Evolutionary conservation across 2,113 vertebrate genomes (phyloP).

Genomic region (Leuciscus idus): DNA sequence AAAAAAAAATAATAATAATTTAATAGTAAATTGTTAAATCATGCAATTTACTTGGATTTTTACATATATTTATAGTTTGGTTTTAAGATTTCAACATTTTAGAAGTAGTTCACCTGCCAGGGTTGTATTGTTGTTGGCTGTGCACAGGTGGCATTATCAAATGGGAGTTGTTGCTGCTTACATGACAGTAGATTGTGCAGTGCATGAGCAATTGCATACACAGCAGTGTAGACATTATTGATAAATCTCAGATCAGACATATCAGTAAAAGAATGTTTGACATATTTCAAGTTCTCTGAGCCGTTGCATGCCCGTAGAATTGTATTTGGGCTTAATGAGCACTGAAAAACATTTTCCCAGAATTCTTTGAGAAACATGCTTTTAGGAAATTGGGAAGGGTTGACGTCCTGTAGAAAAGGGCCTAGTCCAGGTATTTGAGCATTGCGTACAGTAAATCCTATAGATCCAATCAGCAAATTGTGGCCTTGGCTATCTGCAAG

Average conservation of each 20-base stretch:
- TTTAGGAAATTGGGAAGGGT: constrained; percentile 71
- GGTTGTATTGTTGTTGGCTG: constrained; percentile 33
- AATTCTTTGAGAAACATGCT: constrained; percentile 76
- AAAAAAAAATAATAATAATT: background rate
- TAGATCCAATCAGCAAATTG: constrained; percentile 65
- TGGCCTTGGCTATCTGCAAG: constrained; percentile 63
- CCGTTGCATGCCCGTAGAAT: constrained; percentile 66
- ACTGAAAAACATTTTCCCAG: constrained; percentile 76
- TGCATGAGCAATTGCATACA: constrained; percentile 68
- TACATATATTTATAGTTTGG: background rate
- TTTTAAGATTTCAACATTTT: no score
- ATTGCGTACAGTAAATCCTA: constrained; percentile 69
- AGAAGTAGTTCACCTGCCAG: background rate
- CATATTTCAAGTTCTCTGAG: constrained; percentile 66
- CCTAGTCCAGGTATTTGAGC: constrained; percentile 71
- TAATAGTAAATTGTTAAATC: background rate
- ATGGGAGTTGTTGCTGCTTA: constrained; percentile 40
- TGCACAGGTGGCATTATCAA: constrained; percentile 50
- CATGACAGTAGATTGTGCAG: constrained; percentile 48
- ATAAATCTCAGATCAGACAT: constrained; percentile 69
- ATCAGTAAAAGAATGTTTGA: constrained; percentile 69
- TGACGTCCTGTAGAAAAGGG: constrained; percentile 68
- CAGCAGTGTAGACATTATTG: constrained; percentile 71
- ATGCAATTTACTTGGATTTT: background rate
- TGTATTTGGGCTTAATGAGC: constrained; percentile 58